Evolutionary conservation across 1,140 invertebrate genomes (phyloP), one percentile per base, ranked within the genome.

Genomic region (Cotesia glomerata): DNA sequence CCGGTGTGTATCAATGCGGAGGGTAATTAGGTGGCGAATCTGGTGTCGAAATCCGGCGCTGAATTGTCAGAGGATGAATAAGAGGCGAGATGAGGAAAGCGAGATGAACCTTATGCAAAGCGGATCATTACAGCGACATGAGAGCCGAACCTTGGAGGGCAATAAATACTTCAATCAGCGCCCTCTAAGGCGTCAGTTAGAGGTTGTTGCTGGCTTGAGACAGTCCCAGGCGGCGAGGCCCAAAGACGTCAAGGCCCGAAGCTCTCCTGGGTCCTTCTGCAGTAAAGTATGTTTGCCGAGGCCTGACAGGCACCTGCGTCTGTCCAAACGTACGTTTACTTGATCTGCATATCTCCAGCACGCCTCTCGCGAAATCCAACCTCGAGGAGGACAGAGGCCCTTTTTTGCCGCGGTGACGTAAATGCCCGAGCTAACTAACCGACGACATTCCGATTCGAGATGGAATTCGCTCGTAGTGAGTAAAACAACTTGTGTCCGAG

Each of bases 131-230:
- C 78, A 81, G 69, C 71, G 58, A 77, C 62, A 82, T 78, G 79
- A 77, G 80, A n/a, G 52, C 69, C 73, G 68, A 71, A 45, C 39
- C 39, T 7, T 45, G 39, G 39, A 45, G 39, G 78, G 82, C 81
- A 84, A 85, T 85, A 85, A 85, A 85, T 85, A 85, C 82, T 85
- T 85, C 84, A 81, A 85, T 85, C 84, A 85, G 82, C 74, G 78
- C 81, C 79, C 82, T 84, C 81, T 85, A 80, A 83, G 82, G 82
- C 81, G 84, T 85, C 84, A 85, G 84, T 85, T 84, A 85, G 36
- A 39, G 39, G 7, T 11, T 45, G 39, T 45, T 45, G 75, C 49
- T 52, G 34, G 63, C 61, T 73, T 69, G 58, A 61, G 74, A 81
- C 81, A 80, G 81, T 80, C 75, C 78, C 67, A n/a, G 78, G 82